Evolutionary conservation across 2,113 vertebrate species (phyloP).

Genomic region (Mormyrus lacerda): DNA sequence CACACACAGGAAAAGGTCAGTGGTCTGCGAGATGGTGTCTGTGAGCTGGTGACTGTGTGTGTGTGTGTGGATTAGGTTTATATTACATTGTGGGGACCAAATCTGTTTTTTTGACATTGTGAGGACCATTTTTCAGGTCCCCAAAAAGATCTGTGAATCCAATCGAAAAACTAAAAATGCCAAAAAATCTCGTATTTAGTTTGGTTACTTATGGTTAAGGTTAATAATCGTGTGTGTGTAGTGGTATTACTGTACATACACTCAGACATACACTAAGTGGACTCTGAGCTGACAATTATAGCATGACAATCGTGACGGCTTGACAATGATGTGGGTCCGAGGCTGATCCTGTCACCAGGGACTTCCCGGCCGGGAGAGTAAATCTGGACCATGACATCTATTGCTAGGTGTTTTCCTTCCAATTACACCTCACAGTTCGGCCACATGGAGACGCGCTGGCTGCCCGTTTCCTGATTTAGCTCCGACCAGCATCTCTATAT

Average conservation of each 20-base stretch:
- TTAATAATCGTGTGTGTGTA: neutral
- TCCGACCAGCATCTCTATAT: neutral
- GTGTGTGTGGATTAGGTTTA: neutral
- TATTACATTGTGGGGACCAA: too few species aligned
- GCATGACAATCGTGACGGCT: neutral
- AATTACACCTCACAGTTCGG: neutral
- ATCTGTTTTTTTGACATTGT: too few species aligned
- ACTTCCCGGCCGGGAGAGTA: neutral
- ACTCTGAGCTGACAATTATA: neutral
- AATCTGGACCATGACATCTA: neutral
- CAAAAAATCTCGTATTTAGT: too few species aligned
- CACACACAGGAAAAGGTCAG: conserved; percentile 15
- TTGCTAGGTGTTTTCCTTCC: conserved; percentile 3
- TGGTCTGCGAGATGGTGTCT: neutral
- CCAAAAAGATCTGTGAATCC: too few species aligned
- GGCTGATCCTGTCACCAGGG: neutral
- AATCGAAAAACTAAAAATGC: too few species aligned
- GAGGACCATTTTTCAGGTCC: too few species aligned
- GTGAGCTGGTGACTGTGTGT: neutral
- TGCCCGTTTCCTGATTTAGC: neutral
- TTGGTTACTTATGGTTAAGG: too few species aligned
- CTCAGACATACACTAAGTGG: conserved; percentile 10
- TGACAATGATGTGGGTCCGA: neutral
- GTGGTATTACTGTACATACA: neutral
- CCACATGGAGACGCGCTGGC: neutral